Evolutionary conservation across 1,140 invertebrate genomes (phyloP), one percentile per base, ranked within the genome.

Genomic region (Lerema accius): DNA sequence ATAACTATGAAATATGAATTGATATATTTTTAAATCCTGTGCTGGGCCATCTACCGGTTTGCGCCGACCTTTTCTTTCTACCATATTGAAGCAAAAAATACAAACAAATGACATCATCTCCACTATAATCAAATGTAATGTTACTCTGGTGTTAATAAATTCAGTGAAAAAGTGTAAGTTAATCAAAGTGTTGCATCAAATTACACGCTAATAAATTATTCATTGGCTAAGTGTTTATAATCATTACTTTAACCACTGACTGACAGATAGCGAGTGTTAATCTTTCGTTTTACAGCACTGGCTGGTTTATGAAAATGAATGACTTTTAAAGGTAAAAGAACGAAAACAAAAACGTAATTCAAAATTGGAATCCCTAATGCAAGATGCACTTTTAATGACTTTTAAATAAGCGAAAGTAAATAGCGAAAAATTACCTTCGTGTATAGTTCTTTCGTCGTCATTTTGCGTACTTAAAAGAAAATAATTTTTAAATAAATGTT

Each of bases 401-500:
- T 66, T 51, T 7, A 71, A 67, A 35, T 13, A 13, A 32, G 26
- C 42, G 10, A 66, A 62, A 73, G 58, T 59, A 63, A 37, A 49
- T 55, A 71, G 69, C 51, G 49, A 66, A 76, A 75, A 63, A 72
- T 84, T 90, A 92, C 90, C 90, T 92, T 92, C 13, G 90, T 91
- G 61, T 92, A 92, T 11, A 92, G 73, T 73, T 92, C 91, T 69
- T 90, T 86, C 28, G 91, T 91, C 46, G 90, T 92, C 90, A 92
- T 92, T 68, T 82, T 89, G 62, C 56, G 19, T 23, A 23, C 61
- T 53, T 46, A 32, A 66, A 53, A 37, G 39, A 58, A 53, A 50
- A 68, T 37, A 46, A 23, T 46, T 23, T 11, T 23, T 46, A 9
- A 32, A 32, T 60, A 67, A 70, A 68, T 58, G 65, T 71, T 53